Evolutionary conservation across 1,140 invertebrate genomes (phyloP).

Genomic region (Rhizoglyphus robini): DNA sequence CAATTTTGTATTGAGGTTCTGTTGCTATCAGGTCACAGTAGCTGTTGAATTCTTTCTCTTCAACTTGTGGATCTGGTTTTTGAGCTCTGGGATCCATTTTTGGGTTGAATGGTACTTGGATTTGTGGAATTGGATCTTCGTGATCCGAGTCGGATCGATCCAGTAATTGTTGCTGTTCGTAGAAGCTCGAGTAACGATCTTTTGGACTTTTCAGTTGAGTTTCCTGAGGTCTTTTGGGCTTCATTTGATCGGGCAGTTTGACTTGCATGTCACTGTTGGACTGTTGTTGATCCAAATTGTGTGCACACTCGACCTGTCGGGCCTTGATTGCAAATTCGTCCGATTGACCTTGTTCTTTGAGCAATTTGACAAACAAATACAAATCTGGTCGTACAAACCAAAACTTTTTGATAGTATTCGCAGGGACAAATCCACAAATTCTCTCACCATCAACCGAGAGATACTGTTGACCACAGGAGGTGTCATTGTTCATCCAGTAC

Average conservation of each 20-base stretch:
- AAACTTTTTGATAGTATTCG: conserved; percentile 20
- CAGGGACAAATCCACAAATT: conserved; percentile 23
- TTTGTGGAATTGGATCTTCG: no score
- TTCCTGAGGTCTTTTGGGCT: not conserved
- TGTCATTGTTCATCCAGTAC: conserved; percentile 20
- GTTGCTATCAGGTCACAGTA: conserved; percentile 22
- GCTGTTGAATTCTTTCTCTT: not conserved
- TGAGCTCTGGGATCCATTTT: not conserved
- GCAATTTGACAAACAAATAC: conserved; percentile 20
- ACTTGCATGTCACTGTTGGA: not conserved
- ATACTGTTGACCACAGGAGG: conserved; percentile 21
- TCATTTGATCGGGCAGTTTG: not conserved
- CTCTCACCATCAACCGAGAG: conserved; percentile 24
- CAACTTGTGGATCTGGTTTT: not conserved
- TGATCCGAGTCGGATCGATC: no score
- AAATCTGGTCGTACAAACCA: conserved; percentile 22
- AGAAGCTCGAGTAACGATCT: not conserved
- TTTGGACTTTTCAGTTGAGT: not conserved
- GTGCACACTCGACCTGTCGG: conserved; percentile 25
- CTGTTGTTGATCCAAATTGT: not conserved
- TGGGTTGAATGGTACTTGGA: no score
- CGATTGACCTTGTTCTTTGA: conserved; percentile 5
- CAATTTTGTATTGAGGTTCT: conserved; percentile 22
- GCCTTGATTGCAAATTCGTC: conserved; percentile 23
- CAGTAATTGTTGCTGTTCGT: no score